Base-by-base conservation (phyloP, 2,797 vertebrate species). In the Apodemus agrarius region DNA sequence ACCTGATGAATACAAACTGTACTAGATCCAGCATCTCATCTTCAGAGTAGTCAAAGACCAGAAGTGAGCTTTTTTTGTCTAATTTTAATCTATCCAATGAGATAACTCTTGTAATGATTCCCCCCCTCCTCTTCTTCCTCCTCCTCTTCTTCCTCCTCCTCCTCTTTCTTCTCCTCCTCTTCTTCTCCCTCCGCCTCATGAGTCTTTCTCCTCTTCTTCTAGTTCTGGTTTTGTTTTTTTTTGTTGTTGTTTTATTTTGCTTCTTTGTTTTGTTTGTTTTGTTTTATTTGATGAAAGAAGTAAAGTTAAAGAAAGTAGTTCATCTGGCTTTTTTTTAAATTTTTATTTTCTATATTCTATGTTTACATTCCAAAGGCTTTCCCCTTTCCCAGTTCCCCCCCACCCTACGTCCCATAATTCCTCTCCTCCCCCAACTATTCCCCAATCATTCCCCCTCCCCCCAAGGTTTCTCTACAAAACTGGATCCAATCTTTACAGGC, bases 31-130 rank as follows among this genome's bases (percentile, higher is more conserved):
- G 6, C 2, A 4, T 57, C 22, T 40, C 2, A 40, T 75, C n/a
- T 82, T 93, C 22, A 79, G 16, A 74, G 49, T 40, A 37, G 17
- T 52, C 49, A 67, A 83, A 96, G 24, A 88, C 46, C 54, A 90
- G 26, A 84, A 24, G 16, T 5, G 8, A 63, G 2, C 6, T 52
- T 52, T 52, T 61, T 89, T 29, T 40, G 37, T 37, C 19, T 72
- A 17, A 52, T 67, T 90, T 40, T 63, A 69, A 34, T 34, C 19
- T 43, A 87, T 65, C 26, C 6, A 67, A 54, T 1, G 52, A 34
- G 46, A 79, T 79, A 52, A 34, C 29, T 79, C 46, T n/a, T 57
- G 10, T 24, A 54, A n/a, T n/a, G 19, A n/a, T n/a, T 19, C 6
- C 29, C 16, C 8, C 34, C 29, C 16, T 3, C 34, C 11, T 0